Evolutionary conservation across 1,140 invertebrate genomes (phyloP), one percentile per base, ranked within the genome.

Genomic region (Orius insidiosus): DNA sequence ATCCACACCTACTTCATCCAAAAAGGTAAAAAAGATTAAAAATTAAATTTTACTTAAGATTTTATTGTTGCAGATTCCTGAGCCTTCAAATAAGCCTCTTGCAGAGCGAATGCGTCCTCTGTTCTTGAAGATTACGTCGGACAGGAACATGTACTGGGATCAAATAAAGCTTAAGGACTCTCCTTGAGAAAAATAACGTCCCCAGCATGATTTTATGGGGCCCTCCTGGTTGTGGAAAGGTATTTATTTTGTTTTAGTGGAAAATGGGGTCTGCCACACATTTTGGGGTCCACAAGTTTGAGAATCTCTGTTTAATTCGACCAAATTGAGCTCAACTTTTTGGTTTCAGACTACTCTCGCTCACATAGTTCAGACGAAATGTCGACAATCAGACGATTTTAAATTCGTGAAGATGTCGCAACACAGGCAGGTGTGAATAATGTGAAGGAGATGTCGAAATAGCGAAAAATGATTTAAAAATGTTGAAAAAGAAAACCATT

Each of bases 131-230:
- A 76, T 46, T 78, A 76, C 54, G 60, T 82, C 31, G 83, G 83
- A 3, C 83, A 87, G 57, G 62, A 66, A 19, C 72, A 82, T 49
- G 63, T 79, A 19, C 63, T 85, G 52, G 79, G 79, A 10, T 57
- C 69, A 45, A 63, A 72, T 7, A 74, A 68, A 41, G 64, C 84
- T 54, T 86, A 19, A 58, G 74, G n/a, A 62, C 68, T 14, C 60
- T 85, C 31, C 53, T 86, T 18, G 63, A 70, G 44, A 72, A 73
- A 45, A 68, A 68, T 46, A 71, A 78, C 53, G 70, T 85, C 51
- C 78, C 80, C 0, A 85, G 80, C 56, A 78, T 85, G 70, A 82
- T 88, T 49, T 61, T 88, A 7, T 86, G 82, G 81, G 84, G 84
- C 10, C 83, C 83, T 37, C 81, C 82, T 44, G 83, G 84, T 11